A percentile compares a stretch with the other conserved stretches of the same genome.
Evolutionary conservation across 1,140 invertebrate genomes (phyloP).

Genomic region (Tetramorium parvispinum): DNA sequence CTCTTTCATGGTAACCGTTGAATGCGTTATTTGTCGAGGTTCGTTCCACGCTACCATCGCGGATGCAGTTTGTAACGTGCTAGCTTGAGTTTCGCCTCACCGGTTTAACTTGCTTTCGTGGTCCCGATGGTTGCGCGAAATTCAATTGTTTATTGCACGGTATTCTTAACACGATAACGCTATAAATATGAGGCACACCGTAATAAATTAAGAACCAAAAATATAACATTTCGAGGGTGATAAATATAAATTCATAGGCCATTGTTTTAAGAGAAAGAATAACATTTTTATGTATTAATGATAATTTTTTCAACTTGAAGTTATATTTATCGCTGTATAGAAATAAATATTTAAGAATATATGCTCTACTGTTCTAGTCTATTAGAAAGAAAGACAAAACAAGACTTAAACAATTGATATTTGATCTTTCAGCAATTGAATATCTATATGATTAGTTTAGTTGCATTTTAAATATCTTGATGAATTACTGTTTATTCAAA

Average conservation of each 20-base stretch:
- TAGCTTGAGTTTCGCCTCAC: constrained; percentile 6
- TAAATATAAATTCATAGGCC: not conserved
- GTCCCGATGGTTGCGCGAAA: not conserved
- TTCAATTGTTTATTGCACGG: not conserved
- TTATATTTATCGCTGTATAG: not conserved
- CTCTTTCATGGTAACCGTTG: constrained; percentile 65
- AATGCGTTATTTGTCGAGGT: constrained; percentile 59
- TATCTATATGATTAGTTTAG: not conserved
- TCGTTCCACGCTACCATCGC: not conserved
- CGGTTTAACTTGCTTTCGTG: constrained; percentile 22
- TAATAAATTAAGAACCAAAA: constrained; percentile 13
- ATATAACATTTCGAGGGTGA: not conserved
- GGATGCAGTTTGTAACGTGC: constrained; percentile 12
- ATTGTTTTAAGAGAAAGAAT: not conserved
- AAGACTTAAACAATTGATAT: not conserved
- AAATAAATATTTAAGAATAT: constrained; percentile 6
- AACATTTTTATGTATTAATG: not conserved
- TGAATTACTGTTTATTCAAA: not conserved
- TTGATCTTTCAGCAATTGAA: not conserved
- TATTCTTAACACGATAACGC: not conserved
- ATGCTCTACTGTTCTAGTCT: not conserved
- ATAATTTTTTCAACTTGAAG: not conserved
- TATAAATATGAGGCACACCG: too few species aligned
- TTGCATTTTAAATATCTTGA: not conserved
- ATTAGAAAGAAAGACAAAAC: not conserved